Evolutionary conservation across 2,797 vertebrate genomes (phyloP).

Genomic region (Enteromius paludinosus): DNA sequence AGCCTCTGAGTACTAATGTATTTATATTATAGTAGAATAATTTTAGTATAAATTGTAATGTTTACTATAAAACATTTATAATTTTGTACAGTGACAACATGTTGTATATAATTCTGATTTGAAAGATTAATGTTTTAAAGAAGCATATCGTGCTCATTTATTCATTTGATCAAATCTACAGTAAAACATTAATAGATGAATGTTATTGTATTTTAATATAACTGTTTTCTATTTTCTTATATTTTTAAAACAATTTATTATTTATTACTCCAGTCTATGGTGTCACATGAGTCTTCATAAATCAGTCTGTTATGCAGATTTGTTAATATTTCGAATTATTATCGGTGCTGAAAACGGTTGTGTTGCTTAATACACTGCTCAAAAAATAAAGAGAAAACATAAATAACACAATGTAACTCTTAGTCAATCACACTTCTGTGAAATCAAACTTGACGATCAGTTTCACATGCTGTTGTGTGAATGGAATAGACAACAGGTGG

Average conservation of each 20-base stretch:
- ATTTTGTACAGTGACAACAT: background rate
- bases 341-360: no score
- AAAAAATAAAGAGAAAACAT: no score
- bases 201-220: background rate
- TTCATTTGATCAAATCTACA: background rate
- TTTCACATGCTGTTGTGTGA: no score
- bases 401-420: no score
- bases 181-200: background rate
- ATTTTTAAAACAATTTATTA: background rate
- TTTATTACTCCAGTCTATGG: background rate
- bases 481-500: no score
- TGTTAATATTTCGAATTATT: background rate
- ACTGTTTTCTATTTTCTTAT: background rate
- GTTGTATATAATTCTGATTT: background rate
- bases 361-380: background rate
- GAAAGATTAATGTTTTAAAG: background rate
- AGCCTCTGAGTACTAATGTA: background rate
- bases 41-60: background rate
- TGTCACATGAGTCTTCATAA: background rate
- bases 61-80: background rate
- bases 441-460: no score
- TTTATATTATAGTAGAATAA: background rate
- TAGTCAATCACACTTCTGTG: no score
- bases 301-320: background rate
- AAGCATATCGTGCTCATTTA: background rate